phyloP scores from a whole-genome alignment of 2,113 vertebrate species.

The Macrotis lagotis region DNA sequence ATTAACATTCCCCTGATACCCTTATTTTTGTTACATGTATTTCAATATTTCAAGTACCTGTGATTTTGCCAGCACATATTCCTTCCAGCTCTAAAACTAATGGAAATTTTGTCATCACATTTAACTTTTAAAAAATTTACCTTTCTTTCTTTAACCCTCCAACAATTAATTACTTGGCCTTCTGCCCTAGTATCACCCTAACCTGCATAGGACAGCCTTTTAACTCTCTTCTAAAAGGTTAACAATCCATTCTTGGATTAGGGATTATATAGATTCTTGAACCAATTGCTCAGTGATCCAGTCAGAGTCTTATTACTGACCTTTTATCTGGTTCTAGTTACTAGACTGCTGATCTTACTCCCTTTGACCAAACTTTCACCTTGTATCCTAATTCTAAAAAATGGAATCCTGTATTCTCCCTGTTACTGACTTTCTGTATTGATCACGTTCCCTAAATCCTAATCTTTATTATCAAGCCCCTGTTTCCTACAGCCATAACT shows the following conservation, averaged over 20 bases:
- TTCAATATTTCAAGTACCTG: background rate
- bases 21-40: background rate
- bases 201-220: background rate
- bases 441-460: background rate
- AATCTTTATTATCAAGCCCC: background rate
- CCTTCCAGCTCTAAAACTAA: background rate
- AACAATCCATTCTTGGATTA: background rate
- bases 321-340: background rate
- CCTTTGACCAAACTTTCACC: background rate
- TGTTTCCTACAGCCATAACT: background rate
- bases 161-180: background rate
- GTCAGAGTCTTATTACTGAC: background rate
- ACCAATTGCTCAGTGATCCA: background rate
- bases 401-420: background rate
- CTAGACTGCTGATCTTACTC: background rate
- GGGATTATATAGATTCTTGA: background rate
- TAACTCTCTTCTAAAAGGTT: background rate
- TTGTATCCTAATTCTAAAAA: background rate
- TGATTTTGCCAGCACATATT: background rate
- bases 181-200: background rate
- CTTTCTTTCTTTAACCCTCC: background rate
- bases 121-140: background rate
- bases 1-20: background rate
- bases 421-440: background rate
- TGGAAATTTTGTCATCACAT: background rate